Evolutionary conservation across 1,140 invertebrate genomes (phyloP).

Genomic region (Pachypeltis micranthus): DNA sequence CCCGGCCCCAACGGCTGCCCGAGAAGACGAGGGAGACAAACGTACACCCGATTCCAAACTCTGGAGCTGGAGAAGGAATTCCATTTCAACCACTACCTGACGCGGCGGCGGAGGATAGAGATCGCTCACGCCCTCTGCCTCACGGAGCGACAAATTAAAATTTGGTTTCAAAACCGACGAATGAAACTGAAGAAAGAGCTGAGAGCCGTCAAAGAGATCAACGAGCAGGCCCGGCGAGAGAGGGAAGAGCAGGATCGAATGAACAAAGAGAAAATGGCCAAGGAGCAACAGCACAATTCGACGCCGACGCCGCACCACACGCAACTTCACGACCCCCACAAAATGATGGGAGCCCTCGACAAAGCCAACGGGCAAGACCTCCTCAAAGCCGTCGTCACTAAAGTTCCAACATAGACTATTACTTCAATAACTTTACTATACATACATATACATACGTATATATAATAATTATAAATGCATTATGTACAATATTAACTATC

Average conservation of each 20-base stretch:
- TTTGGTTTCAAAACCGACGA: slow-evolving; percentile 93
- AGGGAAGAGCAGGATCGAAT: slow-evolving; percentile 80
- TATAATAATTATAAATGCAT: not conserved
- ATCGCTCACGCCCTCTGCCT: slow-evolving; percentile 92
- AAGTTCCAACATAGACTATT: slow-evolving; percentile 27
- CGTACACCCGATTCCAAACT: slow-evolving; percentile 91
- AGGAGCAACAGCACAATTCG: slow-evolving; percentile 46
- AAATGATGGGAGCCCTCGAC: slow-evolving; percentile 26
- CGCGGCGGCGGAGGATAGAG: slow-evolving; percentile 87
- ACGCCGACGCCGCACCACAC: slow-evolving; percentile 41
- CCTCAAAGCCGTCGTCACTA: slow-evolving; percentile 28
- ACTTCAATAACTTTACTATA: not conserved
- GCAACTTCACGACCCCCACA: slow-evolving; percentile 30
- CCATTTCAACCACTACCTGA: slow-evolving; percentile 96
- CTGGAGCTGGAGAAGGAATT: slow-evolving; percentile 95
- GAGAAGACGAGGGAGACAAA: slow-evolving; percentile 82
- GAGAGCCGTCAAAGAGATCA: slow-evolving; percentile 84
- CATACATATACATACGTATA: not conserved
- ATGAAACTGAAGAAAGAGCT: slow-evolving; percentile 98
- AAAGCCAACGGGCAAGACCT: slow-evolving; percentile 25
- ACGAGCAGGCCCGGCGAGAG: slow-evolving; percentile 81
- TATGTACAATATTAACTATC: not conserved
- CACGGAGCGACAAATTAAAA: slow-evolving; percentile 93
- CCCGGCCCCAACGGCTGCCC: slow-evolving; percentile 93
- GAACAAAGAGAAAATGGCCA: slow-evolving; percentile 75